Evolutionary conservation across 2,113 vertebrate genomes (phyloP).

Genomic region (Piaya cayana): DNA sequence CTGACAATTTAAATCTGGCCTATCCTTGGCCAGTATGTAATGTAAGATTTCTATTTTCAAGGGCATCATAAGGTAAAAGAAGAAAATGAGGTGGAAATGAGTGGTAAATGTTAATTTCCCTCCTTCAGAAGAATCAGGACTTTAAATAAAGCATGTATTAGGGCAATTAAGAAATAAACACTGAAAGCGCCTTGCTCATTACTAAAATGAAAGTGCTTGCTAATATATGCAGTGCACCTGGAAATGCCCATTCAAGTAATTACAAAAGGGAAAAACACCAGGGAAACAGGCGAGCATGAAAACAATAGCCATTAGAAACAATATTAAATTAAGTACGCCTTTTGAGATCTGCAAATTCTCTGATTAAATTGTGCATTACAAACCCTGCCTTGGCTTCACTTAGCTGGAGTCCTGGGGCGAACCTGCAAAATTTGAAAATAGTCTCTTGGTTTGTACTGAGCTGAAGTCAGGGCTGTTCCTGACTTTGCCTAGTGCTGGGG

Average conservation of each 20-base stretch:
- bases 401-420: conserved; percentile 5
- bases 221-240: conserved; percentile 60
- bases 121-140: conserved; percentile 4
- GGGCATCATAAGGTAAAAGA: background rate
- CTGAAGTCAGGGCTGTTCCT: background rate
- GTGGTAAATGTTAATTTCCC: conserved; percentile 1
- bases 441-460: background rate
- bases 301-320: conserved; percentile 53
- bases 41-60: background rate
- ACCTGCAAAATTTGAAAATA: background rate
- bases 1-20: background rate
- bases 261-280: conserved; percentile 30
- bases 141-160: conserved; percentile 35
- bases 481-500: background rate
- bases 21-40: background rate
- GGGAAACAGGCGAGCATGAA: conserved; percentile 51
- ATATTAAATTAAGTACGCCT: conserved; percentile 59
- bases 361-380: conserved; percentile 49
- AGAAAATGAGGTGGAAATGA: conserved; percentile 8
- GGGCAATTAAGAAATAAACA: conserved; percentile 42
- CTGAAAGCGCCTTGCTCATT: background rate
- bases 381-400: background rate
- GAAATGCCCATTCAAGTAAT: conserved; percentile 57
- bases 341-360: conserved; percentile 41
- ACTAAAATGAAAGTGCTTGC: conserved; percentile 40